Percentiles rank a stretch among this genome's conserved stretches.
These are phyloP conservation scores for Decapterus maruadsi DNA, from an alignment of 2,797 vertebrate species.

Conservation along the genomic window DNA sequence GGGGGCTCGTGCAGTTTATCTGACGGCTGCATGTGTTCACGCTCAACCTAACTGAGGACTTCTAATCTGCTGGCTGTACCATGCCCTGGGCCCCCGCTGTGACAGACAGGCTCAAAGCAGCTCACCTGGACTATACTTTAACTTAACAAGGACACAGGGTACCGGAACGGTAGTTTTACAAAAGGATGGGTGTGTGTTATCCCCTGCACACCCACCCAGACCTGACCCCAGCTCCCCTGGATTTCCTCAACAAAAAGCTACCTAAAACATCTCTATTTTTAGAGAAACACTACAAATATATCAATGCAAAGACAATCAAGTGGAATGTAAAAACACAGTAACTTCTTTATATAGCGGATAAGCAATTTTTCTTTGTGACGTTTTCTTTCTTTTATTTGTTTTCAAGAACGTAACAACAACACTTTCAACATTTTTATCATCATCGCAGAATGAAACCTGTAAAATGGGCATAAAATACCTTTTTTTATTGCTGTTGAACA, in stretches of 20 bases:
- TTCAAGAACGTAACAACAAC: constrained; percentile 12
- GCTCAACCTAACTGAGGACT: neutral
- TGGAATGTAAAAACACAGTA: constrained; percentile 34
- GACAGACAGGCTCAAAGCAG: constrained; percentile 9
- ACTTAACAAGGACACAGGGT: constrained; percentile 12
- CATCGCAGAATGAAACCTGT: constrained; percentile 15
- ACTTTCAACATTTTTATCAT: constrained; percentile 32
- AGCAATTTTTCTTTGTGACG: constrained; percentile 13
- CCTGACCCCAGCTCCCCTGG: constrained; percentile 2
- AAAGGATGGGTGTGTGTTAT: constrained; percentile 1
- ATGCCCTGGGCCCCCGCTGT: constrained; percentile 11
- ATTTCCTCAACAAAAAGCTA: constrained; percentile 64
- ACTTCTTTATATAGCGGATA: constrained; percentile 35
- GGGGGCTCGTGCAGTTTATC: neutral
- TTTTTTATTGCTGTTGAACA: constrained; percentile 73
- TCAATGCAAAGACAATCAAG: constrained; percentile 51
- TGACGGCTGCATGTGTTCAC: neutral
- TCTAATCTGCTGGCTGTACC: neutral
- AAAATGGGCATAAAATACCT: constrained; percentile 62
- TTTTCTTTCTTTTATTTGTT: constrained; percentile 28
- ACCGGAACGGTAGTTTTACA: neutral
- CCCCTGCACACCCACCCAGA: neutral
- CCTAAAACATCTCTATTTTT: constrained; percentile 55
- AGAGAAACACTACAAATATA: constrained; percentile 30
- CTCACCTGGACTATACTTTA: constrained; percentile 22